A percentile compares a stretch with the other conserved stretches of the same genome.
Evolutionary conservation across 37 sponge, comb jelly and placozoan species (phyloP).

Genomic region (Ephydatia muelleri): DNA sequence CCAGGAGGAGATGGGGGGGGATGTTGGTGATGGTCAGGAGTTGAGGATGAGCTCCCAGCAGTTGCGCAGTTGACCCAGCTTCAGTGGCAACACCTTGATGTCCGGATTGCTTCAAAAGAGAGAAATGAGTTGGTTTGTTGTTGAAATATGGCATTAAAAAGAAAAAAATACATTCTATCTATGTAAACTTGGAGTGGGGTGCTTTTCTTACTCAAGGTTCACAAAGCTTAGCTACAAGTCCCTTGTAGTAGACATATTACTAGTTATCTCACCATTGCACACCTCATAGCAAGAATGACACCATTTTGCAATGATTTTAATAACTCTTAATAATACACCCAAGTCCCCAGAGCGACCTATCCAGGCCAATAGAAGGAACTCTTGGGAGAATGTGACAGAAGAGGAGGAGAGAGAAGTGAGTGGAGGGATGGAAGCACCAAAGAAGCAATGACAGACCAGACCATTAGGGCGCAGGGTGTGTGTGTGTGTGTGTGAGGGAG

Average conservation of each 20-base stretch:
- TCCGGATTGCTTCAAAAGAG: slow-evolving; percentile 48
- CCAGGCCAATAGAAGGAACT: not conserved
- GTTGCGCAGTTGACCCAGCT: slow-evolving; percentile 72
- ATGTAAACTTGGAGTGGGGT: no score
- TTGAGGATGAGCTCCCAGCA: slow-evolving; percentile 83
- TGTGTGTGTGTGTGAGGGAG: no score
- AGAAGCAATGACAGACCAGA: not conserved
- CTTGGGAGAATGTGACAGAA: not conserved
- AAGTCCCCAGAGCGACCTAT: not conserved
- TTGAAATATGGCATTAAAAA: not conserved
- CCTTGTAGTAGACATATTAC: no score
- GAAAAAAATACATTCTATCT: no score
- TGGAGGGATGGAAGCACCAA: not conserved
- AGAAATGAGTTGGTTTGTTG: not conserved
- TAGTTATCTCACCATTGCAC: no score
- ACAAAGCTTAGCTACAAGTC: no score
- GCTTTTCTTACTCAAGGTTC: no score
- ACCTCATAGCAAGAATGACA: no score
- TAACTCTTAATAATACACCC: no score
- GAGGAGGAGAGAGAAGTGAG: not conserved
- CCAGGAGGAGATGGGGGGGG: slow-evolving; percentile 76
- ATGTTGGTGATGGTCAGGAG: slow-evolving; percentile 69
- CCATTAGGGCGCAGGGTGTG: not conserved
- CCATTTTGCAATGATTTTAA: no score
- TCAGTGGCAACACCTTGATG: slow-evolving; percentile 58